These are phyloP conservation scores for Orientallactaga bullata DNA, from an alignment of 2,113 vertebrate genomes.

Conservation along the genomic window DNA sequence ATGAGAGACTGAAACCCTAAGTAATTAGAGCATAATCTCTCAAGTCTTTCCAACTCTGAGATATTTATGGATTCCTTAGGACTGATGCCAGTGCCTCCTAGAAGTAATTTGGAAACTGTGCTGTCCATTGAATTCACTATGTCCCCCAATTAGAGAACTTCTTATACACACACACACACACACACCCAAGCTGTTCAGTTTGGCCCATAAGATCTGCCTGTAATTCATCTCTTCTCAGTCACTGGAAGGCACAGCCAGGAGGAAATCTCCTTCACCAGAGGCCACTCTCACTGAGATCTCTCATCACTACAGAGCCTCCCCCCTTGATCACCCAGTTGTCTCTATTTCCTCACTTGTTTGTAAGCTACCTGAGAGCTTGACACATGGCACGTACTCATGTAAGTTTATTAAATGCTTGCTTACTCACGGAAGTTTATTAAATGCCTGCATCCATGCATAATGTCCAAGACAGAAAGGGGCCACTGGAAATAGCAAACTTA, in stretches of 20 bases:
- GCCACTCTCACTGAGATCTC: background rate
- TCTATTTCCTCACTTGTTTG: background rate
- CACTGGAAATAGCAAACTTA: background rate
- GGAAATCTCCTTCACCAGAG: background rate
- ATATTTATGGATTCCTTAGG: background rate
- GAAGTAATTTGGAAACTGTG: too few relatives aligned
- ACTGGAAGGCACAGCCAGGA: too few relatives aligned
- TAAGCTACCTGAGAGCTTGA: background rate
- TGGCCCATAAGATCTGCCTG: background rate
- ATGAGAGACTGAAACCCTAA: background rate
- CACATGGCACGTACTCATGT: too few relatives aligned
- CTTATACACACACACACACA: background rate
- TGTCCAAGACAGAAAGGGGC: background rate
- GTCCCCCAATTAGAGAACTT: background rate
- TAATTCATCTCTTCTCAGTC: background rate
- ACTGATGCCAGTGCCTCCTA: background rate
- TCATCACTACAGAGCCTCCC: background rate
- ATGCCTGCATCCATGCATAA: background rate
- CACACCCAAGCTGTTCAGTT: background rate
- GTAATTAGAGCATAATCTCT: too few relatives aligned
- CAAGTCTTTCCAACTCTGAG: background rate
- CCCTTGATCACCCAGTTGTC: background rate
- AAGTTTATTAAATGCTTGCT: too few relatives aligned
- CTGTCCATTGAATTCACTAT: rapidly evolving
- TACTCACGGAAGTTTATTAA: background rate